These are phyloP conservation scores for Peromyscus melanophrys DNA, from an alignment of 2,797 vertebrate species.

Conservation along the genomic window DNA sequence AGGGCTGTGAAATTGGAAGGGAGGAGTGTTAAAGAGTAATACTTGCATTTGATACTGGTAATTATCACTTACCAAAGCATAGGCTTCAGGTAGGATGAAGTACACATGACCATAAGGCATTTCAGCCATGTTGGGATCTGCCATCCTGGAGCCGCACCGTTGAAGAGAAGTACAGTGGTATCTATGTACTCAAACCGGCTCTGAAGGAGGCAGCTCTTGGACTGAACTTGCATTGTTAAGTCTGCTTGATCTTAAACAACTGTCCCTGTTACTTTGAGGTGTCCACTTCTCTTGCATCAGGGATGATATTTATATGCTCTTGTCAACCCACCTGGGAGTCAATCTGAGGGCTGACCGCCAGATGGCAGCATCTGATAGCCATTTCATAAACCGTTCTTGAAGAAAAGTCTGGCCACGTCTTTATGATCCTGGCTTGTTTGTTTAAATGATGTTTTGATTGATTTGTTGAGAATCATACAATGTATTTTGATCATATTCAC, in stretches of 20 bases:
- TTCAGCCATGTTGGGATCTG: not conserved
- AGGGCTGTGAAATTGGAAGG: not conserved
- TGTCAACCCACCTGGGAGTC: not conserved
- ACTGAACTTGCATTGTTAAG: not conserved
- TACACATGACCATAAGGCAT: not conserved
- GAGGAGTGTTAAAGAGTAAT: not conserved
- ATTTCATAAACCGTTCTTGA: not conserved
- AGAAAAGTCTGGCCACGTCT: not conserved
- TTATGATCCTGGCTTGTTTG: not conserved
- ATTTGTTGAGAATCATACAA: not conserved
- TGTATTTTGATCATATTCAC: not conserved
- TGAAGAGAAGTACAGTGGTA: not conserved
- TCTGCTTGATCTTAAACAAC: not conserved
- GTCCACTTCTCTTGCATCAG: not conserved
- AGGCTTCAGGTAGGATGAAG: not conserved
- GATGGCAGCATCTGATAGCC: conserved; percentile 35
- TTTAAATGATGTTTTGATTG: not conserved
- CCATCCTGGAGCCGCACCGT: not conserved
- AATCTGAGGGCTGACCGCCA: not conserved
- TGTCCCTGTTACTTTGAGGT: not conserved
- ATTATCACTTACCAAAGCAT: not conserved
- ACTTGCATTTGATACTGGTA: not conserved
- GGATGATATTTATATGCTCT: not conserved
- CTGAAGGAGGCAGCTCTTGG: not conserved
- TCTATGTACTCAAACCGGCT: not conserved